Evolutionary conservation across 2,113 vertebrate genomes (phyloP).

Genomic region (Dromiciops gliroides): DNA sequence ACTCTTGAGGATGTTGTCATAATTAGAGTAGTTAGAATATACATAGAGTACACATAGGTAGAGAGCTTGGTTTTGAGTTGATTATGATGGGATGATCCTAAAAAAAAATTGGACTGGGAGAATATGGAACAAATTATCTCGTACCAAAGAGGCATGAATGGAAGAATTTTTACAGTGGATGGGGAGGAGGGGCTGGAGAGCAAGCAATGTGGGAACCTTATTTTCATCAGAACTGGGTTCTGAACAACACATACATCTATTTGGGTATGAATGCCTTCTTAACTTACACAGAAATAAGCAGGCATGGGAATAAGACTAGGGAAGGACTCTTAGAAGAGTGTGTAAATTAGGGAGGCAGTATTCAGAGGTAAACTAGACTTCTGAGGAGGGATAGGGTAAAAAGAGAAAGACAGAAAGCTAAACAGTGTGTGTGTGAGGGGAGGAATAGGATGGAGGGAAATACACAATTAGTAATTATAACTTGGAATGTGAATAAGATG

Average conservation of each 20-base stretch:
- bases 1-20: neutral
- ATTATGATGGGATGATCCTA: too few species aligned
- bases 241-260: neutral
- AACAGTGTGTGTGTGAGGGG: too few species aligned
- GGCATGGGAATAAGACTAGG: neutral
- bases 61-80: too few species aligned
- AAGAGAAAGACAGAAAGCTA: neutral
- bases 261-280: neutral
- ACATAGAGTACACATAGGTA: too few species aligned
- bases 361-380: neutral
- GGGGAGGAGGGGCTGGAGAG: neutral
- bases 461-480: neutral
- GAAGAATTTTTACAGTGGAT: neutral
- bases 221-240: neutral
- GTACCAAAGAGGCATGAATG: neutral
- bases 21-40: too few species aligned
- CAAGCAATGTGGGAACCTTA: neutral
- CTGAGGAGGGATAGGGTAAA: neutral
- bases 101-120: too few species aligned
- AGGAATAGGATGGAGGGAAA: neutral
- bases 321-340: neutral
- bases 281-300: neutral
- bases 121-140: neutral
- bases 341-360: neutral
- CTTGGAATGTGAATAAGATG: neutral